Evolutionary conservation across 2,888 invertebrate genomes (phyloP), one percentile per base, ranked within the genome.

Genomic region (Mythimna albipuncta): DNA sequence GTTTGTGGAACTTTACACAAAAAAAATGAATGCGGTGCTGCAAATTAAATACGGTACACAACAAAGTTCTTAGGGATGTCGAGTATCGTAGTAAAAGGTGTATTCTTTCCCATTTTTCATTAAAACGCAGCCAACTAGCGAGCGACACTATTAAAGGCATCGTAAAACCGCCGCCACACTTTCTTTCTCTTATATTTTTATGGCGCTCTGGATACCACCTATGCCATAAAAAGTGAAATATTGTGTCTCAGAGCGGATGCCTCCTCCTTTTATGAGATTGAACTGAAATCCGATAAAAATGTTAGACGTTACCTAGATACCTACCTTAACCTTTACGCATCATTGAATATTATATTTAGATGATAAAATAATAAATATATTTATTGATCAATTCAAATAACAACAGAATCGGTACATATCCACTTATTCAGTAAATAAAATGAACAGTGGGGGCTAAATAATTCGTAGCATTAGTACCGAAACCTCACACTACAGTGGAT

Each of bases 221-320:
- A 93, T 91, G 90, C 93, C 94, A 94, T 95, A 95, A 95, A 95
- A 95, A 94, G 91, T 95, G 94, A 95, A 94, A 94, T 95, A 95
- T 94, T 91, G 92, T 93, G 90, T 93, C 94, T 92, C 91, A 89
- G 89, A 92, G 90, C 90, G 93, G 93, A 93, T 93, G 91, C 91
- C 91, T 90, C 82, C 89, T 90, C 90, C 92, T 91, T 93, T 93
- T 93, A 94, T 91, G 92, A 93, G 94, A 93, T 93, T 91, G 92
- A 92, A 93, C 92, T 90, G 90, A 93, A 94, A 94, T 92, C 92
- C 91, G 92, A 94, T 94, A 93, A 91, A 93, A 91, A 81, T 21
- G 73, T 72, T 68, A 65, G 47, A 72, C 69, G 52, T 66, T 66
- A 76, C 66, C 69, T 78, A 72, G 64, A 77, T 64, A 69, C 69